Evolutionary conservation across 2,797 vertebrate genomes (phyloP).

Genomic region (Nannoperca australis): DNA sequence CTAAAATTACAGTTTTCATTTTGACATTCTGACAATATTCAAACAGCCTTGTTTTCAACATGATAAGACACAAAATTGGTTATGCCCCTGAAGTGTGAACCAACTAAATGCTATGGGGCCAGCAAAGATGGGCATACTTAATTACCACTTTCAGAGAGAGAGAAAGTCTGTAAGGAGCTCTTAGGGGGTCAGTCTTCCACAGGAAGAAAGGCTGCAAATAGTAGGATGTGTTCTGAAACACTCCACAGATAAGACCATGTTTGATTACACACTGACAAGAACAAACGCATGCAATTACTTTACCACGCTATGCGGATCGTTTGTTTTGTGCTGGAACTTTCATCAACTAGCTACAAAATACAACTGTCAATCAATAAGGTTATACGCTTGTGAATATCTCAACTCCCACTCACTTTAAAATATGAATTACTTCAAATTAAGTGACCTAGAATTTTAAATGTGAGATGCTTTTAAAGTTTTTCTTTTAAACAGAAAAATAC

Average conservation of each 20-base stretch:
- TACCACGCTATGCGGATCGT: constrained; percentile 21
- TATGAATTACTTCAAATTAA: neutral
- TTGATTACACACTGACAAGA: constrained; percentile 69
- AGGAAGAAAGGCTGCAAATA: constrained; percentile 66
- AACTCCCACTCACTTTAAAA: constrained; percentile 7
- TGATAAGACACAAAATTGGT: constrained; percentile 55
- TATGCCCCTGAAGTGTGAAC: constrained; percentile 49
- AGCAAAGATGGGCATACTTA: constrained; percentile 58
- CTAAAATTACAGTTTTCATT: constrained; percentile 14
- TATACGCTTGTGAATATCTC: neutral
- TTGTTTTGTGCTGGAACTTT: constrained; percentile 41
- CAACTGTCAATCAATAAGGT: constrained; percentile 23
- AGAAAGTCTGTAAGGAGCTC: constrained; percentile 49
- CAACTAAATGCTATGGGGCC: constrained; percentile 64
- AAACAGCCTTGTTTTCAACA: constrained; percentile 44
- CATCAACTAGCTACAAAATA: constrained; percentile 20
- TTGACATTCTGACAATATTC: constrained; percentile 41
- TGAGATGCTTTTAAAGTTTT: neutral
- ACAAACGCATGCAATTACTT: constrained; percentile 70
- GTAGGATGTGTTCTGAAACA: constrained; percentile 57
- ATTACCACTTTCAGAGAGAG: constrained; percentile 67
- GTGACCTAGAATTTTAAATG: neutral
- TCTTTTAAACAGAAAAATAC: neutral
- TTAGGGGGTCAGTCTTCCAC: constrained; percentile 51
- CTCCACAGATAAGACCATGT: constrained; percentile 61